Evolutionary conservation across 2,113 vertebrate genomes (phyloP).

Genomic region (Clupea harengus): DNA sequence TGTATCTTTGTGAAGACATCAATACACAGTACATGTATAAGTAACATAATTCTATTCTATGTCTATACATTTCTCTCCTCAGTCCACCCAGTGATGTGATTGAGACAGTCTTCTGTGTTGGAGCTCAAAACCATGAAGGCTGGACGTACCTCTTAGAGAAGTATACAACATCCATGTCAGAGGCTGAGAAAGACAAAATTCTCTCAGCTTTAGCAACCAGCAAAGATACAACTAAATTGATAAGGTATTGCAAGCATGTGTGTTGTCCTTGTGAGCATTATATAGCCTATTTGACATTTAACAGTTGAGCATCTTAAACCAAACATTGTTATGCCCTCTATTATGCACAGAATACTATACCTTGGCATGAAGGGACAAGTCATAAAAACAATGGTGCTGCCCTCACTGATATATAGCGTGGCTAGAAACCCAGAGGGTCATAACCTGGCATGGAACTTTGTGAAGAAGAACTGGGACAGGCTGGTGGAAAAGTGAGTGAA

Average conservation of each 20-base stretch:
- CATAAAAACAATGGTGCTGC: conserved; percentile 70
- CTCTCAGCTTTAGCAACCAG: conserved; percentile 66
- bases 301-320: neutral
- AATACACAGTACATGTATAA: neutral
- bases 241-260: conserved; percentile 48
- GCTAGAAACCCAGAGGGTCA: conserved; percentile 68
- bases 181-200: conserved; percentile 68
- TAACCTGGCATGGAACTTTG: conserved; percentile 71
- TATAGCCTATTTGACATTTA: neutral
- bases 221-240: conserved; percentile 65
- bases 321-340: conserved; percentile 8
- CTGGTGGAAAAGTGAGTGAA: conserved; percentile 70
- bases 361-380: conserved; percentile 69
- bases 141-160: conserved; percentile 67
- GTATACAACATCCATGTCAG: conserved; percentile 67
- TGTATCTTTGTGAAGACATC: too few species aligned
- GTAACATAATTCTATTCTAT: too few species aligned
- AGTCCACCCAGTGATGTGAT: conserved; percentile 73
- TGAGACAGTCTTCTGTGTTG: conserved; percentile 68
- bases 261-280: conserved; percentile 26
- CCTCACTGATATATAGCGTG: conserved; percentile 61
- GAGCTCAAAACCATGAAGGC: conserved; percentile 66
- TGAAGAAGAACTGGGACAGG: conserved; percentile 71
- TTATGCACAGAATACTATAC: conserved; percentile 60
- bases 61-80: conserved; percentile 29